These are phyloP conservation scores for Plutella xylostella DNA, from an alignment of 2,888 invertebrate species.

Conservation along the genomic window DNA sequence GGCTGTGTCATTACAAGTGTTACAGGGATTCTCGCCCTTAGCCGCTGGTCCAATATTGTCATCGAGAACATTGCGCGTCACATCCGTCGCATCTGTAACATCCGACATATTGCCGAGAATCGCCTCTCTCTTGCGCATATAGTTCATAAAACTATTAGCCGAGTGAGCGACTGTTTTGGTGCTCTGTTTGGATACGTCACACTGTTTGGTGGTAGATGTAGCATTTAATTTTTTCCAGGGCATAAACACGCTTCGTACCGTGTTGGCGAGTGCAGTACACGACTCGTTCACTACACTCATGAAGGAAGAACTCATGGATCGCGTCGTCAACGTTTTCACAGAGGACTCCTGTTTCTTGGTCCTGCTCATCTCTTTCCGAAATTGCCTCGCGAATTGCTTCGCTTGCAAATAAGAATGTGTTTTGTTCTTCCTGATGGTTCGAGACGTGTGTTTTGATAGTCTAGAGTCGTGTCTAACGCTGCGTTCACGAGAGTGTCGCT, in stretches of 20 bases:
- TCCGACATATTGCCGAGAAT: constrained; percentile 18
- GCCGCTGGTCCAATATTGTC: too few species aligned
- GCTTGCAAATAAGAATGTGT: too few species aligned
- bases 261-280: constrained; percentile 42
- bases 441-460: too few species aligned
- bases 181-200: neutral
- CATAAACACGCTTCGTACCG: constrained; percentile 42
- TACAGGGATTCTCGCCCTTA: constrained; percentile 26
- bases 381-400: too few species aligned
- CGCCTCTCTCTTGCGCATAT: constrained; percentile 42
- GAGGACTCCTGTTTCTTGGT: constrained; percentile 15
- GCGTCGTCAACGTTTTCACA: constrained; percentile 13
- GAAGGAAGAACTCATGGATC: constrained; percentile 32
- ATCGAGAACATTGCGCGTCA: constrained; percentile 15
- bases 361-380: constrained; percentile 20
- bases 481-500: constrained; percentile 12
- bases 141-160: constrained; percentile 46
- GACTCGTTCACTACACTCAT: constrained; percentile 46
- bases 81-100: constrained; percentile 5
- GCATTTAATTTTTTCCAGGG: constrained; percentile 19
- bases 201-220: neutral
- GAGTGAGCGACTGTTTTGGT: neutral
- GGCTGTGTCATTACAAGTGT: constrained; percentile 44
- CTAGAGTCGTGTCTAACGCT: neutral
- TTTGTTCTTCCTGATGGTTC: too few species aligned